Percentiles rank a stretch among this genome's conserved stretches.
These are phyloP conservation scores for Cheilosia scutellata DNA, from an alignment of 2,888 invertebrate species.

Conservation along the genomic window DNA sequence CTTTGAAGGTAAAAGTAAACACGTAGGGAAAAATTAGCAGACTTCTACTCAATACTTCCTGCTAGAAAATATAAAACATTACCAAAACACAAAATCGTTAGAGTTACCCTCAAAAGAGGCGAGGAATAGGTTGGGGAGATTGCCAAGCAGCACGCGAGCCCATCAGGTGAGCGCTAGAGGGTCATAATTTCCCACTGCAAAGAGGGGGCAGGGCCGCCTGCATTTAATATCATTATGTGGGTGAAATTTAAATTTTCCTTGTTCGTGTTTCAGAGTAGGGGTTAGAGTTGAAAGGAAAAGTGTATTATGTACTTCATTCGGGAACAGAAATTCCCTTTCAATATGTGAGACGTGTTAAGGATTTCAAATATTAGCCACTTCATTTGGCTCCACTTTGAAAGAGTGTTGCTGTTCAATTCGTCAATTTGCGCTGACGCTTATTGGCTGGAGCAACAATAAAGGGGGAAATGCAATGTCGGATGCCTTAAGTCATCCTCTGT, in stretches of 20 bases:
- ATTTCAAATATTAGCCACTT: not conserved
- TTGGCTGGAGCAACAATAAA: not conserved
- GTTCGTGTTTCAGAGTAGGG: not conserved
- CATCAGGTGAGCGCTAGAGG: slow-evolving; percentile 3
- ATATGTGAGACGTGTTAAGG: not conserved
- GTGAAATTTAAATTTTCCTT: not conserved
- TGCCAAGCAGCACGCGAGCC: slow-evolving; percentile 16
- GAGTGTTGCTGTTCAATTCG: not conserved
- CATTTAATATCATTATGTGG: slow-evolving; percentile 13
- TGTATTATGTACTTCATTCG: not conserved
- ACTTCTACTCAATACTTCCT: too few relatives aligned
- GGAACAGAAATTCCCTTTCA: not conserved
- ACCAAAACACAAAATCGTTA: slow-evolving; percentile 20
- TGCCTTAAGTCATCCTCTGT: not conserved
- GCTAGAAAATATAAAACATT: too few relatives aligned
- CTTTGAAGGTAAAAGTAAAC: too few relatives aligned
- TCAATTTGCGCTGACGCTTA: not conserved
- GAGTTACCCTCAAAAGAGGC: not conserved
- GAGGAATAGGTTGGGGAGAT: slow-evolving; percentile 2
- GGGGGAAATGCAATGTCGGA: not conserved
- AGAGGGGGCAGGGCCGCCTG: not conserved
- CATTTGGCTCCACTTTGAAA: not conserved
- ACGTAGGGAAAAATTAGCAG: too few relatives aligned
- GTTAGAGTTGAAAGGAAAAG: not conserved
- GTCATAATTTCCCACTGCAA: not conserved